Percentiles rank a stretch among this genome's conserved stretches.
These are phyloP conservation scores for Austrolebias charrua DNA, from an alignment of 2,797 vertebrate species.

Conservation along the genomic window DNA sequence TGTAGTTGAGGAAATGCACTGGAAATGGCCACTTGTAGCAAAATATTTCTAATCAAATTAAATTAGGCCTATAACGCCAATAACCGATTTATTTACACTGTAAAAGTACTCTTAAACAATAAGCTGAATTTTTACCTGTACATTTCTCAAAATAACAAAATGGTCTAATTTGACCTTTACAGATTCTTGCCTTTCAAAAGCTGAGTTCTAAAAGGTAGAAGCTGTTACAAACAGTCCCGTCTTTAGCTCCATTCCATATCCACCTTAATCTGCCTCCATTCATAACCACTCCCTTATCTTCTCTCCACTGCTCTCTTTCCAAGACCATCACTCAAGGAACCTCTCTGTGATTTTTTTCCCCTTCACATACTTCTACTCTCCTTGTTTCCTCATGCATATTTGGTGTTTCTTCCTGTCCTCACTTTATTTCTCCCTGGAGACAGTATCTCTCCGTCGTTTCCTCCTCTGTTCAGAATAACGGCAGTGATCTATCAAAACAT, in stretches of 20 bases:
- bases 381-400: slow-evolving; percentile 62
- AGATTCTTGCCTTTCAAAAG: slow-evolving; percentile 8
- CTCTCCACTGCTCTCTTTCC: slow-evolving; percentile 25
- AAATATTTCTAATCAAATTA: not conserved
- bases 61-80: not conserved
- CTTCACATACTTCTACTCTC: slow-evolving; percentile 36
- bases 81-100: slow-evolving; percentile 7
- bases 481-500: slow-evolving; percentile 57
- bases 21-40: no score
- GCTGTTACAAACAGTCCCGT: slow-evolving; percentile 29
- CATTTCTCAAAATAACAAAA: slow-evolving; percentile 12
- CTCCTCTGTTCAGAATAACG: slow-evolving; percentile 50
- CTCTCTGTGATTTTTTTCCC: slow-evolving; percentile 47
- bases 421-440: slow-evolving; percentile 55
- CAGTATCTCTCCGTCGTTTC: slow-evolving; percentile 48
- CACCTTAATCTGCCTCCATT: slow-evolving; percentile 39
- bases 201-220: slow-evolving; percentile 22
- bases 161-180: slow-evolving; percentile 8
- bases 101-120: not conserved
- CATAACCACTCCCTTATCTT: slow-evolving; percentile 48
- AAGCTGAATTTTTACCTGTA: slow-evolving; percentile 3
- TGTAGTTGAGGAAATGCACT: no score
- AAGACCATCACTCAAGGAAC: slow-evolving; percentile 45
- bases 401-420: slow-evolving; percentile 46
- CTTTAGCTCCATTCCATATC: slow-evolving; percentile 39